phyloP scores from a whole-genome alignment of 2,888 invertebrate genomes.

The Apoda limacodes region DNA sequence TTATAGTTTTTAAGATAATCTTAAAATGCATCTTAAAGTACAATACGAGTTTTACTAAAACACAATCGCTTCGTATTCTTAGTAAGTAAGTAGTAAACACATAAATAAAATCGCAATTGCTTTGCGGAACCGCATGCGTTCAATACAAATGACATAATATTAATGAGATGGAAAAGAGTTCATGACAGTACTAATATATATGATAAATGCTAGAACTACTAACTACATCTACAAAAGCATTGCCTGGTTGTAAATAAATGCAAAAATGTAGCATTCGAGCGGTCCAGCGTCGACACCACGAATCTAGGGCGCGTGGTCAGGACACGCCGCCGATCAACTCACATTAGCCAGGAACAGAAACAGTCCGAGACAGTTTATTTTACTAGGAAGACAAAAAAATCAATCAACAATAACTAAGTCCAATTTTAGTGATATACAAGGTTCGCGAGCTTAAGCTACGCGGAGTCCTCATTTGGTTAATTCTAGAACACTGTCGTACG shows the following conservation, averaged over 20 bases:
- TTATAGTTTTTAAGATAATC: constrained; percentile 26
- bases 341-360: constrained; percentile 56
- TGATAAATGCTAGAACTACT: constrained; percentile 26
- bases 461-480: constrained; percentile 52
- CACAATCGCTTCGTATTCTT: constrained; percentile 16
- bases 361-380: constrained; percentile 45
- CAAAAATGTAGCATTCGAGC: constrained; percentile 45
- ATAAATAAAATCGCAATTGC: constrained; percentile 27
- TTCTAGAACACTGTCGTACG: constrained; percentile 32
- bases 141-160: no score
- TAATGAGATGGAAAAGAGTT: no score
- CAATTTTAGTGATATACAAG: constrained; percentile 26
- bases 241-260: constrained; percentile 42
- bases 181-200: no score
- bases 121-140: constrained; percentile 36
- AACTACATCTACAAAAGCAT: constrained; percentile 39
- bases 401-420: constrained; percentile 44
- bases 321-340: constrained; percentile 48
- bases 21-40: no score
- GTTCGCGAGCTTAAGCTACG: constrained; percentile 40
- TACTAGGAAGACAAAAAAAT: constrained; percentile 27
- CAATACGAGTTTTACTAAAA: no score
- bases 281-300: constrained; percentile 49
- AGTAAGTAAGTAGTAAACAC: constrained; percentile 9
- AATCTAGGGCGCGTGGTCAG: constrained; percentile 59